Evolutionary conservation across 1,140 invertebrate species (phyloP), one percentile per base, ranked within the genome.

Genomic region (Tribolium madens): DNA sequence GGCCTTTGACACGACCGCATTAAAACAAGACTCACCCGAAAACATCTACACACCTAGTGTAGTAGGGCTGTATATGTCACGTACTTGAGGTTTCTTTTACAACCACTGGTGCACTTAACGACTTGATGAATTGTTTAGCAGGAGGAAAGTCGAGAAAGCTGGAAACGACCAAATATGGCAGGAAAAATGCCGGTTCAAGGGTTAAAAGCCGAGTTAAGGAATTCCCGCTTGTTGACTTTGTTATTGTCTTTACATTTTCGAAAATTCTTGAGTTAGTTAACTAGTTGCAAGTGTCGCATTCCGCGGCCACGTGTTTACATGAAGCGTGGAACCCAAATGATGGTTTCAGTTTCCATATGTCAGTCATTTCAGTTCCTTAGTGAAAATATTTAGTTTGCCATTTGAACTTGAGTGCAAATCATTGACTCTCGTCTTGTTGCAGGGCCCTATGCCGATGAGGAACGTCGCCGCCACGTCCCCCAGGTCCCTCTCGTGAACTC

Each of bases 321-420:
- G 82, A 83, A 81, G 82, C 84, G 81, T 85, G 78, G 73, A 82
- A 83, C 76, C 77, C 80, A 83, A 81, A 84, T 83, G 82, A 83
- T 78, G 81, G 79, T 78, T 80, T 83, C 81, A 53, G 50, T 82
- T 83, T 82, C 82, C 84, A 85, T 85, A 80, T 85, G 84, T 84
- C 83, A 85, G 72, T 85, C 84, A 85, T 84, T 82, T 81, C 73
- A 75, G 76, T 69, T 64, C 74, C 77, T 76, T 73, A 77, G 15
- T 75, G 73, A 75, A 48, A 72, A 76, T 75, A 75, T 76, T 69
- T 21, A 42, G 47, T 80, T 82, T 79, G 77, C 78, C 47, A 80
- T 75, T 79, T 77, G 73, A 77, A 50, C 42, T 57, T 69, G 75
- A 70, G 14, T 26, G 12, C 21, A 31, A 64, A 64, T 64, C 15